phyloP scores from a whole-genome alignment of 2,888 invertebrate species.

The Apeira syringaria region DNA sequence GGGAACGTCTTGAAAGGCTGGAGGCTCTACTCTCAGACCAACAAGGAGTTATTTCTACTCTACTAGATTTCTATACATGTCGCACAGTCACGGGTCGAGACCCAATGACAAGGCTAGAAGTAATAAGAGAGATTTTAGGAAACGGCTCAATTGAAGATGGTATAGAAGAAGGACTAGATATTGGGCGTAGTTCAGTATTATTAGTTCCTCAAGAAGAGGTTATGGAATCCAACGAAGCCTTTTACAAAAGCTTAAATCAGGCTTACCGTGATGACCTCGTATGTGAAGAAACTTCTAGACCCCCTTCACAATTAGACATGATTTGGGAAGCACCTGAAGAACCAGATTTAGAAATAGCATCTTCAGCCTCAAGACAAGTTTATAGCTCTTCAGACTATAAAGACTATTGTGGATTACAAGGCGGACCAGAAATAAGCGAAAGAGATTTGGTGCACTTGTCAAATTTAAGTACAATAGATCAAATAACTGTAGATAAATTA shows the following conservation, averaged over 20 bases:
- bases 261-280: constrained; percentile 93
- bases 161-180: constrained; percentile 86
- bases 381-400: constrained; percentile 91
- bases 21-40: constrained; percentile 94
- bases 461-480: constrained; percentile 89
- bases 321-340: constrained; percentile 95
- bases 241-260: constrained; percentile 94
- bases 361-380: constrained; percentile 84
- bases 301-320: constrained; percentile 91
- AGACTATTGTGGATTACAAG: constrained; percentile 87
- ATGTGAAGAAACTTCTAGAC: constrained; percentile 85
- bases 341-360: constrained; percentile 82
- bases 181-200: constrained; percentile 67
- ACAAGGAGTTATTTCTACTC: constrained; percentile 94
- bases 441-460: constrained; percentile 90
- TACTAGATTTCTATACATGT: constrained; percentile 90
- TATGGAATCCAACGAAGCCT: constrained; percentile 92
- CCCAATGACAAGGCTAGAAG: constrained; percentile 80
- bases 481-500: constrained; percentile 90
- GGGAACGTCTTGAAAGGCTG: constrained; percentile 94
- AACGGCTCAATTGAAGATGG: constrained; percentile 87
- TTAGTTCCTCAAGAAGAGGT: constrained; percentile 72
- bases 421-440: constrained; percentile 89
- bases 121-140: constrained; percentile 86
- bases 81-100: constrained; percentile 78